Percentiles rank a stretch among this genome's conserved stretches.
phyloP scores from a whole-genome alignment of 23 tunicate species.

The Ciona savignyi region DNA sequence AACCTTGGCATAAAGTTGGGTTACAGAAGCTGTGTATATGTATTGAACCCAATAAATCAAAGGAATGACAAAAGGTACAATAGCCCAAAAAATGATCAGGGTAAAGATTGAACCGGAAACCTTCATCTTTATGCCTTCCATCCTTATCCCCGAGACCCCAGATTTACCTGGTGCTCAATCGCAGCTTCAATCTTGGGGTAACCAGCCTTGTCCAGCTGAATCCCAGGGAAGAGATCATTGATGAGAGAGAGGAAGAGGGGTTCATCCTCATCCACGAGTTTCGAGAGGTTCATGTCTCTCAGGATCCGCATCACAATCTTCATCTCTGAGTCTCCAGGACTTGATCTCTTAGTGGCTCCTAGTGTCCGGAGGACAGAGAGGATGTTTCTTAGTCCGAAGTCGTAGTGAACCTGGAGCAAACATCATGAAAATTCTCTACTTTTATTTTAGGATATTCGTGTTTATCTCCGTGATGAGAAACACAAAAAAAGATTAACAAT shows the following conservation, averaged over 20 bases:
- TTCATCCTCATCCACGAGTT: constrained; percentile 96
- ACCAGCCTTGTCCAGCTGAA: constrained; percentile 83
- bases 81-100: no score
- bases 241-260: constrained; percentile 93
- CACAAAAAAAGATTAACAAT: no score
- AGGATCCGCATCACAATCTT: constrained; percentile 96
- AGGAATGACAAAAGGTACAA: no score
- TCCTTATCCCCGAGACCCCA: no score
- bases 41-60: no score
- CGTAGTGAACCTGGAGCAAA: constrained; percentile 77
- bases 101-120: no score
- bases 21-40: no score
- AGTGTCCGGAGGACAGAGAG: constrained; percentile 93
- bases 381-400: constrained; percentile 95
- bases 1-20: no score
- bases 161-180: constrained; percentile 71
- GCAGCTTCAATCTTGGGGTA: constrained; percentile 94
- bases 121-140: no score
- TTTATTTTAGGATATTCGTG: no score
- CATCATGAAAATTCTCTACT: no score
- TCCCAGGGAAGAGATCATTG: constrained; percentile 94
- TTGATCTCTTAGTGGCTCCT: constrained; percentile 88
- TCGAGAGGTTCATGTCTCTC: constrained; percentile 95
- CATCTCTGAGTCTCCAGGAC: constrained; percentile 94
- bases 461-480: no score